phyloP scores from a whole-genome alignment of 2,113 vertebrate genomes.

The Trematomus loennbergii region DNA sequence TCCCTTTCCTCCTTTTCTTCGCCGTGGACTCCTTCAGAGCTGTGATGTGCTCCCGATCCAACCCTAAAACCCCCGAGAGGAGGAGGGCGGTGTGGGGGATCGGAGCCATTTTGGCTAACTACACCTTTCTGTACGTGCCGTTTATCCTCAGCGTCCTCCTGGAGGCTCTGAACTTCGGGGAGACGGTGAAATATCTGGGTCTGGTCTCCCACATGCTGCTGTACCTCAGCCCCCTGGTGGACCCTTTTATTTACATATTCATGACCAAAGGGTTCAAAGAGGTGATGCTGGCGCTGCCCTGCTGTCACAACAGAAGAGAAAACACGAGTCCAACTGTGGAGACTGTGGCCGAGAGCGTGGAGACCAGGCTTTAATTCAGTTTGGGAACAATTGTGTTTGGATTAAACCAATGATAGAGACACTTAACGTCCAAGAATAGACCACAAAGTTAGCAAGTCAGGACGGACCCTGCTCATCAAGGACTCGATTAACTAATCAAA shows the following conservation, averaged over 20 bases:
- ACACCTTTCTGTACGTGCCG: constrained; percentile 74
- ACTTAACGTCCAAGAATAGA: too few species aligned
- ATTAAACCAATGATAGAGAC: too few species aligned
- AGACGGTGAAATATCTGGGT: constrained; percentile 52
- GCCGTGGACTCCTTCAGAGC: constrained; percentile 71
- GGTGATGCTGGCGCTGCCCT: constrained; percentile 66
- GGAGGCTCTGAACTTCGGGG: constrained; percentile 59
- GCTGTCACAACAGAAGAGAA: constrained; percentile 40
- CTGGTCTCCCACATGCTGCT: constrained; percentile 72
- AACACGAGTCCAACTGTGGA: constrained; percentile 36
- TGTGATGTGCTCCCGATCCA: constrained; percentile 55
- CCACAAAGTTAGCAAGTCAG: too few species aligned
- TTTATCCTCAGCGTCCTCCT: constrained; percentile 75
- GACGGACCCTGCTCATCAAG: too few species aligned
- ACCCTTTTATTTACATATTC: constrained; percentile 77
- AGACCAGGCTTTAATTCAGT: constrained; percentile 61
- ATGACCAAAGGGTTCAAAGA: constrained; percentile 72
- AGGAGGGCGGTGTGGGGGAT: constrained; percentile 62
- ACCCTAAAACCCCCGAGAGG: constrained; percentile 31
- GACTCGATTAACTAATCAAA: too few species aligned
- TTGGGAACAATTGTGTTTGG: too few species aligned
- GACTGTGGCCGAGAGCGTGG: constrained; percentile 68
- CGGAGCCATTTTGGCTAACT: constrained; percentile 65
- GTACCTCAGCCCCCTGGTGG: constrained; percentile 76
- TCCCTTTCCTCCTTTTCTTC: constrained; percentile 76